Base-by-base conservation (phyloP, 1,140 invertebrate species). In the Polyergus mexicanus region DNA sequence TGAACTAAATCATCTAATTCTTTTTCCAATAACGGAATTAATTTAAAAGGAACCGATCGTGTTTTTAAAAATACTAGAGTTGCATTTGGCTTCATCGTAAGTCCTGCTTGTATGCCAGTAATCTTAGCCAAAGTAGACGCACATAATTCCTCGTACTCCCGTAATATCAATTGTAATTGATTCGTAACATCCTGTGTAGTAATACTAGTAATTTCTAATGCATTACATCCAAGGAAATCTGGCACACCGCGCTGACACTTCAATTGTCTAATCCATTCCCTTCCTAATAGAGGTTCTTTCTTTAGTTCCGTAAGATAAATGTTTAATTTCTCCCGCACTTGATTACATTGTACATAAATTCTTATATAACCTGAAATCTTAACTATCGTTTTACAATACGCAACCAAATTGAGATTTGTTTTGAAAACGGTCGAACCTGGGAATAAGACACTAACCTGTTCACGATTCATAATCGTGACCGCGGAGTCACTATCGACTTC, bases 1-100 rank as follows among this genome's bases (percentile, higher is more conserved):
- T 68, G 22, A 22, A 90, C 89, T 41, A 95, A 78, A 65, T 92
- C 85, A n/a, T 95, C 7, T 10, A 69, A 72, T 58, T 76, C 58
- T 6, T 69, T 72, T 11, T 84, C 78, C 5, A 76, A 3, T 22
- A 65, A n/a, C 1, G 69, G 28, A 19, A 65, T 75, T 28, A 86
- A n/a, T 58, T 38, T 75, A 32, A 86, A 86, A 0, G 78, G 85
- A 1, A 86, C 85, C 3, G 19, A 16, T 7, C 78, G n/a, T 0
- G 78, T 62, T 66, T 84, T 83, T 6, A 75, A 11, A 47, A 66
- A 86, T 25, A 69, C 78, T 0, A 71, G 78, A 7, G 13, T 28
- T 10, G 32, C 69, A 7, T 72, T 54, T 6, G n/a, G 6, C 25
- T 28, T 28, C 25, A 28, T 28, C 1, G 25, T 28, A 28, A 28